Base-by-base conservation (phyloP, 2,113 vertebrate genomes). In the Holacanthus passer region DNA sequence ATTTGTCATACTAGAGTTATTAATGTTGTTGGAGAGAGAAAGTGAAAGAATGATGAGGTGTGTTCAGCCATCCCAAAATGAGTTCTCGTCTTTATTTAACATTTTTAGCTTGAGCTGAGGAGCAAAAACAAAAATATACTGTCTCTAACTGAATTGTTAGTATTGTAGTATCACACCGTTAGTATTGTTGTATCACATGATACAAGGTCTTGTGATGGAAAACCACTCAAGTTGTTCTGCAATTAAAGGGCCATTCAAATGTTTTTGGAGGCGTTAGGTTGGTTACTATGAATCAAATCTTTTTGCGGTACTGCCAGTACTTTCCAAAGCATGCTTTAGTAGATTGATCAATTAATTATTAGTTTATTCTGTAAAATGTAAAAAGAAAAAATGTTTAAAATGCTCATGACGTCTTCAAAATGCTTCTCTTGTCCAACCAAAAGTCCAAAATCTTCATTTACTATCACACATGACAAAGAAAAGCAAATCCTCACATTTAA, bases 1-100 rank as follows among this genome's bases (percentile, higher is more conserved):
- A 53, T 65, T 78, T 75, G 17, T 66, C 58, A 63, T 8, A 2
- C 37, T 24, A 13, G 19, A 52, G 35, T 59, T 52, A 53, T 32
- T 43, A 13, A 12, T 72, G 53, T 37, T 70, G 19, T 35, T 47
- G 5, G 53, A 24, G 17, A 39, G 45, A 41, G 39, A 69, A 62
- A 73, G 5, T 60, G n/a, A 64, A 73, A 55, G 27, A 58, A 32
- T 5, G 27, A 79, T 29, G 3, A 41, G 41, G 3, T 11, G 9
- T 29, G 37, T 50, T 66, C 22, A 48, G 56, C 50, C 13, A 35
- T 19, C 19, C 9, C 5, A 10, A 22, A 20, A 9, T 13, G 24
- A 47, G 17, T 35, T 35, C 27, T 56, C 31, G 1, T 22, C 11
- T 43, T 24, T 4, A 14, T 37, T 29, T 27, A 17, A 19, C 16